phyloP scores from a whole-genome alignment of 2,797 vertebrate species.

The Mareca strepera region DNA sequence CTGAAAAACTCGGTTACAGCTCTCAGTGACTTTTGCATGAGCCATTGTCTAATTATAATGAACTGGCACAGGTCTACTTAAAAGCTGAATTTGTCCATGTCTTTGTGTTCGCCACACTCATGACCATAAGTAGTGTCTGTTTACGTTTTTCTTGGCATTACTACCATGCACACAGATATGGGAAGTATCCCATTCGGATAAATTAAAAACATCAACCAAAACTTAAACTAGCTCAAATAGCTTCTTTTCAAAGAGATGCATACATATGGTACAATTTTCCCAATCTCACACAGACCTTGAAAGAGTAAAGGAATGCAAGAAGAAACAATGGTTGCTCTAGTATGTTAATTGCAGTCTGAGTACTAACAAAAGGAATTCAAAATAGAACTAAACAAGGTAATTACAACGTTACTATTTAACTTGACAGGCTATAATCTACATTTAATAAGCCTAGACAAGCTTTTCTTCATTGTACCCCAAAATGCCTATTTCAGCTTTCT shows the following conservation, averaged over 20 bases:
- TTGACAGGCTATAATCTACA: conserved; percentile 57
- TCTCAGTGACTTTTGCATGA: background rate
- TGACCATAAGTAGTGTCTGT: accelerated
- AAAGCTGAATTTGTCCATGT: background rate
- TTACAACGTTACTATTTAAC: conserved; percentile 56
- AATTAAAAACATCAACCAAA: background rate
- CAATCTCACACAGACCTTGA: background rate
- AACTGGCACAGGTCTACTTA: background rate
- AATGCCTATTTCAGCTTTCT: background rate
- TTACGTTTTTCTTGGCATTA: background rate
- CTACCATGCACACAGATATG: accelerated
- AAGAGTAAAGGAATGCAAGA: conserved; percentile 23
- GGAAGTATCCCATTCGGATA: background rate
- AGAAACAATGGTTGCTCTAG: conserved; percentile 62
- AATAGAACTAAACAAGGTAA: conserved; percentile 67
- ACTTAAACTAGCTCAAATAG: background rate
- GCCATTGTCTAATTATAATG: background rate
- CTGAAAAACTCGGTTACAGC: background rate
- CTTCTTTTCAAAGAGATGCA: background rate
- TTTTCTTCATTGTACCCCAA: conserved; percentile 40
- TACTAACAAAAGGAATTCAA: conserved; percentile 59
- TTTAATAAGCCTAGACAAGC: conserved; percentile 36
- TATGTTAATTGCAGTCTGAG: conserved; percentile 32
- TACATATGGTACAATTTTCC: background rate
- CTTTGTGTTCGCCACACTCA: background rate